Evolutionary conservation across 2,888 invertebrate genomes (phyloP).

Genomic region (Phalera bucephala): DNA sequence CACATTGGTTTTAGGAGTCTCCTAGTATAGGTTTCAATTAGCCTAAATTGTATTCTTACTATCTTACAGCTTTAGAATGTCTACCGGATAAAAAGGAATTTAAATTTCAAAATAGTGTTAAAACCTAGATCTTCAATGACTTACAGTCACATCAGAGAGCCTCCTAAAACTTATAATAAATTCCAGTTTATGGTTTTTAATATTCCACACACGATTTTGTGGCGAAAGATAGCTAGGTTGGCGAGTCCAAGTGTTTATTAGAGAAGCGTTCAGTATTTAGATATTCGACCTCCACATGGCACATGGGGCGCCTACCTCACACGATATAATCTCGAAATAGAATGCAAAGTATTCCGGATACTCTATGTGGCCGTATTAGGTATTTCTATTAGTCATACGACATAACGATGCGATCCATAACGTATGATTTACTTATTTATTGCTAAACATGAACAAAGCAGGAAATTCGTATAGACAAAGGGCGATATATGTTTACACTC

Average conservation of each 20-base stretch:
- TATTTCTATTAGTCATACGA: constrained; percentile 36
- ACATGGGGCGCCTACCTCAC: constrained; percentile 20
- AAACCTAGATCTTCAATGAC: too few species aligned
- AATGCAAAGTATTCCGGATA: constrained; percentile 35
- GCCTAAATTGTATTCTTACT: too few species aligned
- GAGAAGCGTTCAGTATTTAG: constrained; percentile 21
- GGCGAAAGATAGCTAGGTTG: constrained; percentile 9
- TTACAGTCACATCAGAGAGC: too few species aligned
- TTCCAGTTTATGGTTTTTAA: neutral
- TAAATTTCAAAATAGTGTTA: too few species aligned
- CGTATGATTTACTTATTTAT: constrained; percentile 25
- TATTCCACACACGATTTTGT: constrained; percentile 4
- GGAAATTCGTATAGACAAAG: constrained; percentile 20
- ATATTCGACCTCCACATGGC: constrained; percentile 27
- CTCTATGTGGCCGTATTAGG: constrained; percentile 31
- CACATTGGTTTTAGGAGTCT: too few species aligned
- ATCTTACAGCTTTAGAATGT: too few species aligned
- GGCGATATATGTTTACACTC: constrained; percentile 1
- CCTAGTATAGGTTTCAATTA: too few species aligned
- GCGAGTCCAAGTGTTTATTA: constrained; percentile 13
- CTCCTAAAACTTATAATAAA: neutral
- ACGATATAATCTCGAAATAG: constrained; percentile 32
- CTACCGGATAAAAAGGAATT: too few species aligned
- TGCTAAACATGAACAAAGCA: constrained; percentile 13
- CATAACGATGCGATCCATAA: constrained; percentile 21